phyloP scores from a whole-genome alignment of 2,113 vertebrate species.

The Pedionomus torquatus region DNA sequence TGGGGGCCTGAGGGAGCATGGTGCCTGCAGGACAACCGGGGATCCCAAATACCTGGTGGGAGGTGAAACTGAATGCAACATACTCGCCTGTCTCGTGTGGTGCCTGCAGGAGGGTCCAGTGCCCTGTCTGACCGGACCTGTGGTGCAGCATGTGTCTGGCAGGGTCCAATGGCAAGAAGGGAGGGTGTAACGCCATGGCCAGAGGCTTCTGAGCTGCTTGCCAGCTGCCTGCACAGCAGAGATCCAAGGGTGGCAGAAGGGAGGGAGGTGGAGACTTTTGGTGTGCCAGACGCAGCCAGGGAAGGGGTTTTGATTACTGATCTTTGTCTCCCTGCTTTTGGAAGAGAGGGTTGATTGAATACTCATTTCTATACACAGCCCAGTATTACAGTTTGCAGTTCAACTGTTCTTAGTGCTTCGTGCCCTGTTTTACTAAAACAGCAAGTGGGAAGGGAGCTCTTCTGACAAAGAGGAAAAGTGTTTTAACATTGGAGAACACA shows the following conservation, averaged over 20 bases:
- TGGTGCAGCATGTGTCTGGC: rapidly evolving
- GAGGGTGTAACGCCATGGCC: rapidly evolving
- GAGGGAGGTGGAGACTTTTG: background rate
- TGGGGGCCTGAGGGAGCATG: rapidly evolving
- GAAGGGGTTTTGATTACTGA: background rate
- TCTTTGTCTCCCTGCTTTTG: background rate
- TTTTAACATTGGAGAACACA: background rate
- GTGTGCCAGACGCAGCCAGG: background rate
- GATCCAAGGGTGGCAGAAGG: rapidly evolving
- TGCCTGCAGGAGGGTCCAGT: background rate
- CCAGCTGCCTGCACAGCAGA: background rate
- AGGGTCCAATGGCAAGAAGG: background rate
- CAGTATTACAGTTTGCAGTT: rapidly evolving
- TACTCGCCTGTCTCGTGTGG: rapidly evolving
- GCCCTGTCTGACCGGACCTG: background rate
- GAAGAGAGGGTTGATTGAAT: background rate
- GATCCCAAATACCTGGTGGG: rapidly evolving
- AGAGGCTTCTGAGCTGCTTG: background rate
- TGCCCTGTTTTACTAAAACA: background rate
- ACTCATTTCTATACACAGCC: background rate
- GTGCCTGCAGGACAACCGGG: background rate
- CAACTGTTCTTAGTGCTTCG: background rate
- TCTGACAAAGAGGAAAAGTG: background rate
- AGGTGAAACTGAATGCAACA: rapidly evolving
- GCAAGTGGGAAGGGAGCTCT: background rate